These are phyloP conservation scores for Prochilodus magdalenae DNA, from an alignment of 2,113 vertebrate genomes.

Conservation along the genomic window DNA sequence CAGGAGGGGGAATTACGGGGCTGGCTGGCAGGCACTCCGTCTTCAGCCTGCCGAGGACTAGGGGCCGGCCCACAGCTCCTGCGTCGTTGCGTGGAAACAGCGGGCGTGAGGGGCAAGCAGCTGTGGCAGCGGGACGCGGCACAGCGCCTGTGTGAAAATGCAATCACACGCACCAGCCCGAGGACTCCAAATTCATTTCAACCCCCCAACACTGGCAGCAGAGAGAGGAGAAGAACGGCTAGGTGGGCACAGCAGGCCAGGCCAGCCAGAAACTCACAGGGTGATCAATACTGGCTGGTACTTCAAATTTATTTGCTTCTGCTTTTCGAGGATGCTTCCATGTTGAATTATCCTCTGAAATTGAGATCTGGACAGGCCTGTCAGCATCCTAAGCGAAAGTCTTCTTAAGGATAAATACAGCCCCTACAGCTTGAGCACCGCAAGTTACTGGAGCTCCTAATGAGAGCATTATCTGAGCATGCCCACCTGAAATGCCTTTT, in stretches of 20 bases:
- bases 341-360: slow-evolving; percentile 9
- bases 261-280: slow-evolving; percentile 8
- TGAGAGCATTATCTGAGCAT: slow-evolving; percentile 35
- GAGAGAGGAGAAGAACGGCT: slow-evolving; percentile 59
- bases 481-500: slow-evolving; percentile 5
- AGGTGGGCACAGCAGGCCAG: slow-evolving; percentile 24
- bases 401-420: neutral
- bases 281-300: slow-evolving; percentile 4
- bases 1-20: slow-evolving; percentile 78
- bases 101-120: slow-evolving; percentile 53
- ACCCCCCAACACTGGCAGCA: slow-evolving; percentile 61
- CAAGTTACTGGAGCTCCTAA: slow-evolving; percentile 29
- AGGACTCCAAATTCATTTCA: slow-evolving; percentile 66
- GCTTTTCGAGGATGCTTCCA: slow-evolving; percentile 6
- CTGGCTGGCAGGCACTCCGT: slow-evolving; percentile 84
- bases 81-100: slow-evolving; percentile 78
- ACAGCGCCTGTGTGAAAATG: slow-evolving; percentile 63
- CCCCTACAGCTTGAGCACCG: neutral
- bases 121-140: slow-evolving; percentile 14
- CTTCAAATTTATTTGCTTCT: neutral
- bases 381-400: neutral
- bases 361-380: neutral
- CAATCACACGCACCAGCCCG: slow-evolving; percentile 65
- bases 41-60: slow-evolving; percentile 80
- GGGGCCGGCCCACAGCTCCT: slow-evolving; percentile 70